Evolutionary conservation across 1,140 invertebrate species (phyloP).

Genomic region (Tachypleus tridentatus): DNA sequence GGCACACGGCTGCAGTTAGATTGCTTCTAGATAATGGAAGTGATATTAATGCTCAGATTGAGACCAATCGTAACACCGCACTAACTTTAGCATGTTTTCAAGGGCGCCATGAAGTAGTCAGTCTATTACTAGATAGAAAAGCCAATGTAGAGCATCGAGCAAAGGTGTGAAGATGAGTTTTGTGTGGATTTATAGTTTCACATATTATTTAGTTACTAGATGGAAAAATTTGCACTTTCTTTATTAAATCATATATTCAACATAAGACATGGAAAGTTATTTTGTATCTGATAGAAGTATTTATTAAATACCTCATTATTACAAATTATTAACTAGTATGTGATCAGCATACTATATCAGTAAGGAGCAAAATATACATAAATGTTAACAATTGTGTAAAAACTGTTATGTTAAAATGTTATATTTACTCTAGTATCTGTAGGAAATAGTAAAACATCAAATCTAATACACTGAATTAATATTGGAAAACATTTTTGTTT

Average conservation of each 20-base stretch:
- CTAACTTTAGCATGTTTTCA: slow-evolving; percentile 98
- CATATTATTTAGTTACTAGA: not conserved
- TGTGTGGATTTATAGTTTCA: no score
- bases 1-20: slow-evolving; percentile 67
- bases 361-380: no score
- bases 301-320: slow-evolving; percentile 3
- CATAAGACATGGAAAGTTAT: not conserved
- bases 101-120: slow-evolving; percentile 95
- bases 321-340: no score
- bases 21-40: slow-evolving; percentile 93
- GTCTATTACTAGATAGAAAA: slow-evolving; percentile 84
- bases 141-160: slow-evolving; percentile 98
- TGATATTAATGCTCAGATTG: slow-evolving; percentile 99
- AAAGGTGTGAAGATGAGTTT: slow-evolving; percentile 48
- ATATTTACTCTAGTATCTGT: no score
- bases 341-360: no score
- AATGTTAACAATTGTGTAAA: no score
- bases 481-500: no score
- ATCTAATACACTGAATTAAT: no score
- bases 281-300: slow-evolving; percentile 1
- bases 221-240: not conserved
- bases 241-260: slow-evolving; percentile 1
- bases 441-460: no score
- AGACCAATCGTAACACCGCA: slow-evolving; percentile 98
- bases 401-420: no score